Evolutionary conservation across 2,888 invertebrate genomes (phyloP), one percentile per base, ranked within the genome.

Genomic region (Polyommatus iphigenia): DNA sequence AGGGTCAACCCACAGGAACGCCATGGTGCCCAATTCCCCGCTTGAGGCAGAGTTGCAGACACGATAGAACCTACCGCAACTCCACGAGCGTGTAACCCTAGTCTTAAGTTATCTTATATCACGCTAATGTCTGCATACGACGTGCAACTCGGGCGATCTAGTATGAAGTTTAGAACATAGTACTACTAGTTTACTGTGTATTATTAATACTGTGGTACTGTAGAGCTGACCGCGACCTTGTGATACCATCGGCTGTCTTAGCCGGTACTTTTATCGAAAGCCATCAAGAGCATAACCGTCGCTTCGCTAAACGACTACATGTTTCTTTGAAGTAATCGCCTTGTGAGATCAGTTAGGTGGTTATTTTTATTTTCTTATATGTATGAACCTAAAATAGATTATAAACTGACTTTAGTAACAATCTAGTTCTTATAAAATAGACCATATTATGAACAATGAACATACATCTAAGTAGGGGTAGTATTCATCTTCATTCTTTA

Each of bases 191-290:
- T 46, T 46, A 46, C 46, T 46, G 3, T 54, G 54, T 54, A 54
- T 54, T 10, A 46, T 46, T 46, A 54, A 18, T 54, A 54, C 18
- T 18, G 54, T 18, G 54, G 54, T 5, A 54, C 54, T 54, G 59
- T 71, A 57, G 32, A 78, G 71, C 85, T 85, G 85, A 85, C 84
- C 83, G 82, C 83, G 85, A 83, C 85, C 86, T 86, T 86, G 85
- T 78, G 29, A 73, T 62, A 71, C 54, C 24, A 73, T 73, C 73
- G 73, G 20, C 46, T 50, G 73, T 73, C 73, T 73, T 73, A 73
- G 46, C 50, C 73, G 73, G 50, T 73, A 50, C 50, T 24, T 24
- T 50, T 50, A 73, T 73, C 50, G 50, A 73, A 15, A 72, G 50
- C 46, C 15, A 73, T 73, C 24, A 50, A 73, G 73, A 73, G 29